Conservation (phyloP, 2,888 invertebrate species). For the Dioctria linearis region DNA sequence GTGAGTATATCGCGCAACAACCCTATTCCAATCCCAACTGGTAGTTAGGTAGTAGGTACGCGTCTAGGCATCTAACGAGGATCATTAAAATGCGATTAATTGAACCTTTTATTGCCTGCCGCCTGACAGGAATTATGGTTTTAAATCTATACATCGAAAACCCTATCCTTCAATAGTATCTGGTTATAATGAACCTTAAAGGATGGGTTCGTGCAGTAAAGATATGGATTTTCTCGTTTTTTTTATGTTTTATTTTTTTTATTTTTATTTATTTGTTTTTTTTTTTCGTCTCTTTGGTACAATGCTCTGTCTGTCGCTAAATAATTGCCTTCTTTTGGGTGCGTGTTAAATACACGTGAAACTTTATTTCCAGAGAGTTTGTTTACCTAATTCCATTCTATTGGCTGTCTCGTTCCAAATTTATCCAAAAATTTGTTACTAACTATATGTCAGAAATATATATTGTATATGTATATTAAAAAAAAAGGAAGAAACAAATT, state of each 20-base stretch:
- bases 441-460: slow-evolving; percentile 8
- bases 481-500: slow-evolving; percentile 29
- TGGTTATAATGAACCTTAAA: too few relatives aligned
- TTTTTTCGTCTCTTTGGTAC: slow-evolving; percentile 12
- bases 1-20: slow-evolving; percentile 5
- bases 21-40: slow-evolving; percentile 8
- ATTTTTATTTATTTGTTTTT: too few relatives aligned
- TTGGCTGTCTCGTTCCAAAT: slow-evolving; percentile 49
- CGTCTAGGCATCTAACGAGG: slow-evolving; percentile 37
- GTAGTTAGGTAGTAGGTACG: neutral
- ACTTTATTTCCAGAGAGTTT: slow-evolving; percentile 48
- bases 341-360: slow-evolving; percentile 51
- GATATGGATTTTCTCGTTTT: slow-evolving; percentile 1
- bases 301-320: slow-evolving; percentile 29
- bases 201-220: too few relatives aligned
- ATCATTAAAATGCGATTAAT: slow-evolving; percentile 52
- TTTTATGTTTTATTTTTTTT: neutral
- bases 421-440: slow-evolving; percentile 33
- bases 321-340: slow-evolving; percentile 40
- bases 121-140: slow-evolving; percentile 42
- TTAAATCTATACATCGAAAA: neutral
- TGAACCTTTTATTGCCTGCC: slow-evolving; percentile 42
- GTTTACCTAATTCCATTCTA: slow-evolving; percentile 49
- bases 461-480: too few relatives aligned
- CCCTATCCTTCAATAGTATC: too few relatives aligned